These are phyloP conservation scores for Drosophila triauraria DNA, from an alignment of 1,140 invertebrate species.

Conservation along the genomic window DNA sequence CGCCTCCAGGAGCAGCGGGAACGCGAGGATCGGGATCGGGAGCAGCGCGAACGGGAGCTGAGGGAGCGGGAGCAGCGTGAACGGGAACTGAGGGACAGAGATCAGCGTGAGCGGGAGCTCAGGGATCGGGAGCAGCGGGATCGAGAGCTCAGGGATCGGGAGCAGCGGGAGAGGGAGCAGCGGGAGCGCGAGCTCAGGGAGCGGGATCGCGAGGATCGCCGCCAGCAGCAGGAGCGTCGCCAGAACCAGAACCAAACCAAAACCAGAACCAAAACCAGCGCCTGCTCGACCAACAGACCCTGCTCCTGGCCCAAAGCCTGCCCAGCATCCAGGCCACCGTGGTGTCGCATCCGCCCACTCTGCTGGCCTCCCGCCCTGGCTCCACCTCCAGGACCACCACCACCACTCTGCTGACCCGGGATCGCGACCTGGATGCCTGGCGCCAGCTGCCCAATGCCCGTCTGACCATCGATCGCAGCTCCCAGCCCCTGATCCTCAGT, in stretches of 20 bases:
- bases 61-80: conserved; percentile 35
- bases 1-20: conserved; percentile 53
- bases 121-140: conserved; percentile 30
- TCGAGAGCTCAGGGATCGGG: conserved; percentile 28
- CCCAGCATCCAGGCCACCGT: conserved; percentile 73
- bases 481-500: conserved; percentile 63
- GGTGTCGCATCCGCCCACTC: conserved; percentile 73
- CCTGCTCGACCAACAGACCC: conserved; percentile 64
- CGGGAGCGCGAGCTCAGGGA: conserved; percentile 22
- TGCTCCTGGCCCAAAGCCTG: conserved; percentile 62
- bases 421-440: conserved; percentile 70
- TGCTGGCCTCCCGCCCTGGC: conserved; percentile 55
- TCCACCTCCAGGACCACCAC: conserved; percentile 24
- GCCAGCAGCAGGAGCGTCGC: conserved; percentile 41
- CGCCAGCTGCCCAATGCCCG: conserved; percentile 65
- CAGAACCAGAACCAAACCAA: conserved; percentile 37
- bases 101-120: conserved; percentile 21
- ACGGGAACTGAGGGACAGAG: conserved; percentile 23
- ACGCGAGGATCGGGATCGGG: conserved; percentile 48
- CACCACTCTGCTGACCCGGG: conserved; percentile 52
- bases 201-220: conserved; percentile 42
- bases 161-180: conserved; percentile 36
- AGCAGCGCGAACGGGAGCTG: conserved; percentile 37
- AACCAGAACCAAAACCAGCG: too few species aligned
- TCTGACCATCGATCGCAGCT: conserved; percentile 68